Base-by-base conservation (phyloP, 2,797 vertebrate genomes). In the Oreortyx pictus region DNA sequence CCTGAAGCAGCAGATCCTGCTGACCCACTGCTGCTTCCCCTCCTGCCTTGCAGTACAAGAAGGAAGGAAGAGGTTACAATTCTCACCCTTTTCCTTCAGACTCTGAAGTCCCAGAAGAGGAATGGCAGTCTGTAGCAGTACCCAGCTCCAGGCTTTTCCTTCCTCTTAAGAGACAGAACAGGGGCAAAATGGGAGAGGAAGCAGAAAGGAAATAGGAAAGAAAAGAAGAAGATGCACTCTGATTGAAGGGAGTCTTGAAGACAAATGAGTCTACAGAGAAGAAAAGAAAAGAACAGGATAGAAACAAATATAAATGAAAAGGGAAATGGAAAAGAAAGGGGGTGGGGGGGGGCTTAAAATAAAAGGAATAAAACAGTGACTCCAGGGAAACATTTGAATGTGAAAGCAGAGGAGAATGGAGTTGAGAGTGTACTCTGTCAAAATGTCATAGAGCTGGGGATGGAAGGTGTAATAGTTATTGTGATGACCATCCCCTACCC, bases 281-380 rank as follows among this genome's bases (percentile, higher is more conserved):
- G 18, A 61, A 88, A 74, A 57, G 5, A 80, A 61, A 41, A 81
- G 19, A 70, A 5, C 17, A 23, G 7, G 20, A 70, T 8, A 66
- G 9, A 70, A 81, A 22, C 11, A 39, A 4, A 54, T 11, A 67
- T 37, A 14, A 24, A 7, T 3, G 20, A 59, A 78, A 78, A 81
- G 6, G 4, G 8, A 62, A 54, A 6, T 3, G 1, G 12, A 29
- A 7, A 11, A 4, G 10, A 37, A 31, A 50, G 65, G 35, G 13
- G 0, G 27, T 18, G n/a, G 29, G 52, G 27, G 18, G n/a, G 29
- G 52, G 7, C 7, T 56, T 22, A 20, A 6, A 12, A 3, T 7
- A 31, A 68, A 43, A 14, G 0, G 9, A 83, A 44, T 14, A 31
- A 46, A 5, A 22, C 5, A 9, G 5, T 31, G 6, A 67, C 3